phyloP scores from a whole-genome alignment of 2,888 invertebrate species.

The Blastobasis lacticolella region DNA sequence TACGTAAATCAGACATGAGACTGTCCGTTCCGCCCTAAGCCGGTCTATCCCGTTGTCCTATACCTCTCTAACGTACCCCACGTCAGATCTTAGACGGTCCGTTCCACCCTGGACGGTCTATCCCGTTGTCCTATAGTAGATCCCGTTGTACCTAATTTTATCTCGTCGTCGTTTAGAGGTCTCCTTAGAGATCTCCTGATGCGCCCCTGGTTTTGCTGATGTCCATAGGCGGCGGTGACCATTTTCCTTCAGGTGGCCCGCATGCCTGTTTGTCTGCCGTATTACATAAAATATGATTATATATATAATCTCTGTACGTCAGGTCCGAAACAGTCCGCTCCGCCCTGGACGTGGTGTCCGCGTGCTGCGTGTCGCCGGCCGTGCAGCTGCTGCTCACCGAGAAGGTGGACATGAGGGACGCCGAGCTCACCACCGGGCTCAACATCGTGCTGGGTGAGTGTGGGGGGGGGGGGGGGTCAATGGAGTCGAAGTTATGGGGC shows the following conservation, averaged over 20 bases:
- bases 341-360: slow-evolving; percentile 87
- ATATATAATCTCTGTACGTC: slow-evolving; percentile 2
- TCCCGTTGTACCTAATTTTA: too few species aligned
- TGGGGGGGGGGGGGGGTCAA: too few species aligned
- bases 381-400: slow-evolving; percentile 84
- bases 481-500: too few species aligned
- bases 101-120: slow-evolving; percentile 82
- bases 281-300: not conserved
- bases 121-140: too few species aligned
- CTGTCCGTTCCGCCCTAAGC: too few species aligned
- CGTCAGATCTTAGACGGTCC: slow-evolving; percentile 54
- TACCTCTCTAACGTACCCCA: too few species aligned
- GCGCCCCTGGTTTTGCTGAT: not conserved
- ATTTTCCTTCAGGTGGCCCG: too few species aligned
- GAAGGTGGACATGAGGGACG: slow-evolving; percentile 84
- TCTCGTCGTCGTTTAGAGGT: too few species aligned
- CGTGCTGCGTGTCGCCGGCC: slow-evolving; percentile 91
- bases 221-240: too few species aligned
- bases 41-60: too few species aligned
- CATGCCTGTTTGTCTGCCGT: too few species aligned
- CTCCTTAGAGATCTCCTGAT: not conserved
- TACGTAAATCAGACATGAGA: too few species aligned
- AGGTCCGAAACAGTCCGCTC: slow-evolving; percentile 62
- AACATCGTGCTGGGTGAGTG: slow-evolving; percentile 83
- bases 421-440: slow-evolving; percentile 83